A percentile compares a stretch with the other conserved stretches of the same genome.
Evolutionary conservation across 2,888 invertebrate genomes (phyloP).

Genomic region (Aphelenchoides bicaudatus): DNA sequence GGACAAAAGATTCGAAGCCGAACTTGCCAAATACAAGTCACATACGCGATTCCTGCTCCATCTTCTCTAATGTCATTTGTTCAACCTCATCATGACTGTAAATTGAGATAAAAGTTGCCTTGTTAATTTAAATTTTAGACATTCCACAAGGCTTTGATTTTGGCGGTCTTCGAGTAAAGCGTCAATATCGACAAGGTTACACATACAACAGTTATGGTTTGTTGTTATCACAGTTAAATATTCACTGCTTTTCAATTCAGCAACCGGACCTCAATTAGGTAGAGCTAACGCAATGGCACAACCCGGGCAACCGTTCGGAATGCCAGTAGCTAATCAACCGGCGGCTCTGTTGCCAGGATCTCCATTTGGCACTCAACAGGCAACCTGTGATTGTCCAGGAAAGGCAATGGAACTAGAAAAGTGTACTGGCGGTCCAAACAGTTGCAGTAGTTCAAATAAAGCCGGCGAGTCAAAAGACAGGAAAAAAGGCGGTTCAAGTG

Average conservation of each 20-base stretch:
- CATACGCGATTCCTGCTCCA: conserved; percentile 11
- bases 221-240: no score
- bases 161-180: conserved; percentile 8
- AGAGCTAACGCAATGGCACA: no score
- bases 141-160: background rate
- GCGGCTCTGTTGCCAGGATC: background rate
- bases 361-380: background rate
- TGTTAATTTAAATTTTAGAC: background rate
- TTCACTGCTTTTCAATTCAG: no score
- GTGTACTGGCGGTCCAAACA: conserved; percentile 13
- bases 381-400: conserved; percentile 24
- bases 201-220: conserved; percentile 17
- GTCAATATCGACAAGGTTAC: conserved; percentile 14
- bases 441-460: no score
- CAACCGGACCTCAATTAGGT: background rate
- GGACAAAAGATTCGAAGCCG: conserved; percentile 22
- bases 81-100: conserved; percentile 12
- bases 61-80: background rate
- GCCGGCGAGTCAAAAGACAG: background rate
- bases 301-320: background rate
- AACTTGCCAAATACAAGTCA: conserved; percentile 23
- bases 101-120: background rate
- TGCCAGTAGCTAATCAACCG: no score
- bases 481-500: background rate
- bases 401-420: conserved; percentile 20